Base-by-base conservation (phyloP, 2,797 vertebrate species). In the Sardinella longiceps region DNA sequence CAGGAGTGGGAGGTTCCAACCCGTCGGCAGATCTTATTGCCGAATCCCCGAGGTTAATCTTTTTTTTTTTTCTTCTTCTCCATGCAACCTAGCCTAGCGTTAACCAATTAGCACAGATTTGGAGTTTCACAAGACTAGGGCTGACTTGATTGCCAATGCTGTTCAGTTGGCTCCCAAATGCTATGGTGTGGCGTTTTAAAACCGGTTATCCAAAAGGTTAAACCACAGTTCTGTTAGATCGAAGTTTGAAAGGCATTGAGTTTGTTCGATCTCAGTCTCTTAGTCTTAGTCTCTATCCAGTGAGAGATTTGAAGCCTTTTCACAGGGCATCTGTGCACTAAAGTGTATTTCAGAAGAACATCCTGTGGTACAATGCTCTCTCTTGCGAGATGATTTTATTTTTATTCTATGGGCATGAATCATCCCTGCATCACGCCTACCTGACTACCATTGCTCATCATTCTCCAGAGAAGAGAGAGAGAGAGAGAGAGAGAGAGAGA, bases 41-140 rank as follows among this genome's bases (percentile, higher is more conserved):
- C 25, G 63, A 37, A 3, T 70, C 63, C 63, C 25, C 10, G 7
- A 30, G 51, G 51, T 51, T 33, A 81, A 81, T 81, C 63, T n/a
- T n/a, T n/a, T n/a, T n/a, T n/a, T n/a, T n/a, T n/a, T n/a, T n/a
- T n/a, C n/a, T n/a, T n/a, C 63, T 1, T 30, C 63, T 70, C 63
- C 28, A 33, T 18, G 30, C 63, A 33, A 33, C 23, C 56, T 53
- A 53, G 60, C 60, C 60, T 33, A 70, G 28, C 30, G 63, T 70
- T 70, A 70, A 70, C 56, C 56, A 60, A 25, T 60, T 60, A 60
- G 56, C 56, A 25, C 56, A 60, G 56, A 60, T n/a, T 60, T 60
- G 23, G 5, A 25, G 20, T 60, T 60, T 9, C 56, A 10, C 56
- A 60, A 58, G 23, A 60, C 10, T n/a, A n/a, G 56, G 56, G 18